Evolutionary conservation across 2,113 vertebrate species (phyloP), one percentile per base, ranked within the genome.

Genomic region (Pelecanus crispus): DNA sequence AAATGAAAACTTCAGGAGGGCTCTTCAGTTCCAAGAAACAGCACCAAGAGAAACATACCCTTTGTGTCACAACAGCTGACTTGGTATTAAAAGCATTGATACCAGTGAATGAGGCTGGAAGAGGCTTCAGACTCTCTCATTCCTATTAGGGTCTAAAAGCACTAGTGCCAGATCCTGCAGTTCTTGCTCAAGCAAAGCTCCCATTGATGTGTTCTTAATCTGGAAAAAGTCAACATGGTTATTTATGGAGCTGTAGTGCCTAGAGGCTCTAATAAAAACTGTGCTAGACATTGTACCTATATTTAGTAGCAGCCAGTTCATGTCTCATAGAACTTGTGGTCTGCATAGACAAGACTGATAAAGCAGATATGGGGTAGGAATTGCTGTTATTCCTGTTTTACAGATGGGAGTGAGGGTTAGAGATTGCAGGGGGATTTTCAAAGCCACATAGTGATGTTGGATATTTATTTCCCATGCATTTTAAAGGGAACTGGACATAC

Each of bases 1-100:
- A 97, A 97, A 97, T 96, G 90, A 97, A 97, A 97, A 97, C 97
- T 95, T 97, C 91, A 94, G 95, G 95, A 95, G 92, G 95, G 91
- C 94, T 94, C 49, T 96, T 95, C 89, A 85, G 70, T 95, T 96
- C 95, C 94, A 95, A 95, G 92, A 92, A 97, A 92, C 66, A 90
- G 86, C 91, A 93, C 86, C 96, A 94, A 92, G 73, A 96, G 94
- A 96, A 96, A 96, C 88, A 87, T 92, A 89, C 42, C 78, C 86
- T 92, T 97, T 95, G 86, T 95, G 83, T 97, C 97, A 90, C 92
- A 92, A 85, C 94, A 97, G 83, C 89, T 95, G 89, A 94, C 86
- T 91, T 87, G 95, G 81, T 91, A 95, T 96, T 97, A 85, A 91
- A 91, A 94, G 81, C 89, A 92, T 85, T 94, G 92, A 94, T 97